Evolutionary conservation across 2,113 vertebrate species (phyloP).

Genomic region (Phyllopteryx taeniolatus): DNA sequence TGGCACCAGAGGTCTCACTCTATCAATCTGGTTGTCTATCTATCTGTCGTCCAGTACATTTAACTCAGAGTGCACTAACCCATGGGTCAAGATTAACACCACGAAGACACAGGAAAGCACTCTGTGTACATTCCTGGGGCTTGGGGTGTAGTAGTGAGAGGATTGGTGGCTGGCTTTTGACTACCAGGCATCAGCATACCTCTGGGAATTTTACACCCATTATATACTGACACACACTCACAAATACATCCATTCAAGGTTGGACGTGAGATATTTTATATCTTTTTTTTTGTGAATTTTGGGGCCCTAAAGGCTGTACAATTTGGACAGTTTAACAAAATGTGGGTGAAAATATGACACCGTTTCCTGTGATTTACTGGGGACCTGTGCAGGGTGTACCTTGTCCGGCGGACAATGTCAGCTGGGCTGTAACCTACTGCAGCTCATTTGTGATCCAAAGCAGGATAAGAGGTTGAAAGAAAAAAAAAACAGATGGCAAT

Average conservation of each 20-base stretch:
- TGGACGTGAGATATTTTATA: neutral
- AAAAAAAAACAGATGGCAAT: too few species aligned
- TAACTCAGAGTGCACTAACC: slow-evolving; percentile 23
- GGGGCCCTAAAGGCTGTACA: neutral
- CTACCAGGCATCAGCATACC: slow-evolving; percentile 60
- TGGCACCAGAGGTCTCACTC: neutral
- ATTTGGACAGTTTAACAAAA: neutral
- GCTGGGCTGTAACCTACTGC: neutral
- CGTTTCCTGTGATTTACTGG: neutral
- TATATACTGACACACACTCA: slow-evolving; percentile 22
- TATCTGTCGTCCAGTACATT: neutral
- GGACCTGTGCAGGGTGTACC: neutral
- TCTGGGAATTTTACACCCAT: slow-evolving; percentile 46
- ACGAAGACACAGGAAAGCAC: slow-evolving; percentile 67
- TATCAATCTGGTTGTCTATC: neutral
- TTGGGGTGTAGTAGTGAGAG: slow-evolving; percentile 56
- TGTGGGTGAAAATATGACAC: neutral
- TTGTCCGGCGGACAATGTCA: neutral
- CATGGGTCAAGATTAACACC: slow-evolving; percentile 50
- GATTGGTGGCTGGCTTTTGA: slow-evolving; percentile 49
- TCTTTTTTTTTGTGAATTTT: neutral
- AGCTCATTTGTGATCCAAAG: neutral
- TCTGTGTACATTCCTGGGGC: slow-evolving; percentile 48
- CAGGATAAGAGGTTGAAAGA: neutral
- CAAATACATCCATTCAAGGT: slow-evolving; percentile 1